phyloP scores from a whole-genome alignment of 1,140 invertebrate species.

The Sycophila sp. region DNA sequence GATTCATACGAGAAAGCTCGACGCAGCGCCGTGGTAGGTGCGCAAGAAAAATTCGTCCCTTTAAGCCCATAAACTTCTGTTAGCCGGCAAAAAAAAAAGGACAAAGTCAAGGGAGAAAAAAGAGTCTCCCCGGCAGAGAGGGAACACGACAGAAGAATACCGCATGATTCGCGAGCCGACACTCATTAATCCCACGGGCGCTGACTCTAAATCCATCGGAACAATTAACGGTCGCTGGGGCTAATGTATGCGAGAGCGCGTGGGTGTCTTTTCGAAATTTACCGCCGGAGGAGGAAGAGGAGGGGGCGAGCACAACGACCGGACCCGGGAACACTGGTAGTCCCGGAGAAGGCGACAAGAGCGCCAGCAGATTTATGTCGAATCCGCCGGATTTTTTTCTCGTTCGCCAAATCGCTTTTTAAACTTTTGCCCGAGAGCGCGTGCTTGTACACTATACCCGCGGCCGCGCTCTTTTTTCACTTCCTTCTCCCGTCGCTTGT shows the following conservation, averaged over 20 bases:
- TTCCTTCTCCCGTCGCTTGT: not conserved
- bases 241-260: constrained; percentile 27
- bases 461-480: not conserved
- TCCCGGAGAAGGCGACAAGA: constrained; percentile 14
- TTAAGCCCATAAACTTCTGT: too few species aligned
- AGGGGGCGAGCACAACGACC: constrained; percentile 20
- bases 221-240: constrained; percentile 45
- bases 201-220: constrained; percentile 46
- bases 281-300: constrained; percentile 25
- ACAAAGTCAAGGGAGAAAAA: too few species aligned
- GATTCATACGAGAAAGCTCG: too few species aligned
- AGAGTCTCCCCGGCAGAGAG: not conserved
- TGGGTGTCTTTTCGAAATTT: constrained; percentile 38
- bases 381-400: constrained; percentile 23
- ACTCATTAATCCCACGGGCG: constrained; percentile 45
- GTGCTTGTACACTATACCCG: not conserved
- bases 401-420: constrained; percentile 14
- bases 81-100: too few species aligned
- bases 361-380: constrained; percentile 27
- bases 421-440: not conserved
- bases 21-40: too few species aligned
- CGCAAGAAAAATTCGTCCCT: too few species aligned
- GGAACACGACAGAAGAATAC: constrained; percentile 14
- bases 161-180: constrained; percentile 37
- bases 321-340: constrained; percentile 26